Conservation (phyloP, 2,797 vertebrate species). For the Gallinago stenura region DNA sequence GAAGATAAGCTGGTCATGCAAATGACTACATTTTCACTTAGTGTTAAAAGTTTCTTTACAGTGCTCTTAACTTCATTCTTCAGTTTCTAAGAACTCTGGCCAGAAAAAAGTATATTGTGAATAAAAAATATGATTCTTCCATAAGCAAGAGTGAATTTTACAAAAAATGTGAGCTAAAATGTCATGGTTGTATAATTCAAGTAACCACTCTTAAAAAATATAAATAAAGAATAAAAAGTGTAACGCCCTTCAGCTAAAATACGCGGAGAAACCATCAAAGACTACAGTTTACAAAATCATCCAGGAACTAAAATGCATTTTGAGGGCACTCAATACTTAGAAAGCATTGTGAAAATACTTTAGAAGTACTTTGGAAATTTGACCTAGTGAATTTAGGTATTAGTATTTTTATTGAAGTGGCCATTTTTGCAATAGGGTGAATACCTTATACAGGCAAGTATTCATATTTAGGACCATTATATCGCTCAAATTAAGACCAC, state of each 20-base stretch:
- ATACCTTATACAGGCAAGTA: not conserved
- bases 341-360: not conserved
- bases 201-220: not conserved
- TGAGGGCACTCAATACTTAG: not conserved
- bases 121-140: not conserved
- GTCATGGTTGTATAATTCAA: not conserved
- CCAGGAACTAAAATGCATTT: not conserved
- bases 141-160: not conserved
- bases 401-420: not conserved
- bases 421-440: not conserved
- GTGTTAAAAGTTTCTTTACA: not conserved
- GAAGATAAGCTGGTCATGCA: not conserved
- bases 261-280: not conserved
- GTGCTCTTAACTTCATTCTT: not conserved
- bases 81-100: not conserved
- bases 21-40: not conserved
- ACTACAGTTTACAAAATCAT: not conserved
- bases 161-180: not conserved
- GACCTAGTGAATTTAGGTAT: not conserved
- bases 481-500: not conserved
- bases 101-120: not conserved
- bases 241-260: not conserved
- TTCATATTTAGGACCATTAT: not conserved
- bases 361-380: not conserved
- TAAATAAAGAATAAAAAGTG: not conserved